Evolutionary conservation across 64 coral and sea anemone genomes (phyloP).

Genomic region (Astreopora myriophthalma): DNA sequence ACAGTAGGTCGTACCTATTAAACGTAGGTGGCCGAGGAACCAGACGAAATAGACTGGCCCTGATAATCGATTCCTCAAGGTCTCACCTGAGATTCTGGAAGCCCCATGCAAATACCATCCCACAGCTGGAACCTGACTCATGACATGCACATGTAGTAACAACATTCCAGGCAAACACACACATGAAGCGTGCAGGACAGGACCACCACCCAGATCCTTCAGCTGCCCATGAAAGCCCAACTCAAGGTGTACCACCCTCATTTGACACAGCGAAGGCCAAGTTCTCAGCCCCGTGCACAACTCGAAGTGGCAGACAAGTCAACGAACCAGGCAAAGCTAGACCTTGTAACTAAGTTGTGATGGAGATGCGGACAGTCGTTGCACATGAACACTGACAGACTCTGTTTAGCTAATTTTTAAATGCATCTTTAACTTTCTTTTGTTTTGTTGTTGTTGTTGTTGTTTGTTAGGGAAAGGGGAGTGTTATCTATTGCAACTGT

Average conservation of each 20-base stretch:
- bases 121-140: background rate
- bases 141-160: background rate
- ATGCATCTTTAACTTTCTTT: background rate
- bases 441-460: too few species aligned
- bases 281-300: background rate
- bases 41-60: slow-evolving; percentile 51
- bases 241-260: background rate
- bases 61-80: slow-evolving; percentile 11
- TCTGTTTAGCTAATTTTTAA: background rate
- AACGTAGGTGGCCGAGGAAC: background rate
- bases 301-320: slow-evolving; percentile 7
- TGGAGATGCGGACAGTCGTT: background rate
- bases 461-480: background rate
- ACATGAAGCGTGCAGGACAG: too few species aligned
- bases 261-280: background rate
- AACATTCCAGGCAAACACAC: too few species aligned
- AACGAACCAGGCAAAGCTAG: slow-evolving; percentile 22
- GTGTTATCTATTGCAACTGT: slow-evolving; percentile 45
- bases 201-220: background rate
- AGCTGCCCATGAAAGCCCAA: background rate
- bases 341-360: background rate
- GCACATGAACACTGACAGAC: too few species aligned
- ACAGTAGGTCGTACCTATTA: background rate
- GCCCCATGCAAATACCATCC: background rate
- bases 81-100: slow-evolving; percentile 7